These are phyloP conservation scores for Agrilus biguttatus DNA, from an alignment of 2,888 invertebrate genomes.

Conservation along the genomic window DNA sequence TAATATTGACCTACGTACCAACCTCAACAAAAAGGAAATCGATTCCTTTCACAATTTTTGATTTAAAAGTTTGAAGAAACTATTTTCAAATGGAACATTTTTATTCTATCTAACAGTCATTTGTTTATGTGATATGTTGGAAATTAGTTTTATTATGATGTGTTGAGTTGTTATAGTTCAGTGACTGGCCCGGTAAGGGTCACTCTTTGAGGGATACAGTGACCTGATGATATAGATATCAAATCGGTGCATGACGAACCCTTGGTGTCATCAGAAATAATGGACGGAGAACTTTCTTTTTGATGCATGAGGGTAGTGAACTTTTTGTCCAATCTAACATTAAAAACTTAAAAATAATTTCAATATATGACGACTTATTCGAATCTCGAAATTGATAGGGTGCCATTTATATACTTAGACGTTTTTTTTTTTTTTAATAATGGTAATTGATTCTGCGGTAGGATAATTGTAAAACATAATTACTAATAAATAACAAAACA, in stretches of 20 bases:
- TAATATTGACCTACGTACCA: no score
- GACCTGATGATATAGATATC: background rate
- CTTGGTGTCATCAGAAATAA: constrained; percentile 25
- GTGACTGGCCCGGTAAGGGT: constrained; percentile 48
- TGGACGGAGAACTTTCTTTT: constrained; percentile 19
- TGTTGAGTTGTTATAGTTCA: constrained; percentile 24
- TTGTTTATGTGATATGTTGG: background rate
- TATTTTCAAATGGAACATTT: background rate
- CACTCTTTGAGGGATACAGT: constrained; percentile 17
- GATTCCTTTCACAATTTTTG: background rate
- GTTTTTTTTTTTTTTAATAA: no score
- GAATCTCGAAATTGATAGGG: no score
- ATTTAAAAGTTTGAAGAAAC: background rate
- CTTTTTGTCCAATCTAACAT: constrained; percentile 41
- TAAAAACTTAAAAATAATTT: constrained; percentile 3
- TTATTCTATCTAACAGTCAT: background rate
- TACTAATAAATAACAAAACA: no score
- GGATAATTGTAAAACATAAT: no score
- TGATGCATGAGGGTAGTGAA: constrained; percentile 35
- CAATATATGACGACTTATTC: no score
- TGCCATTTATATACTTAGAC: no score
- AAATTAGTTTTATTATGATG: background rate
- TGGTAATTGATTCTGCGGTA: no score
- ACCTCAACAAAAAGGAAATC: no score
- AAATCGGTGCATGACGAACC: background rate